Percentiles rank a stretch among this genome's conserved stretches.
Evolutionary conservation across 2,888 invertebrate species (phyloP).

Genomic region (Conistra vaccinii): DNA sequence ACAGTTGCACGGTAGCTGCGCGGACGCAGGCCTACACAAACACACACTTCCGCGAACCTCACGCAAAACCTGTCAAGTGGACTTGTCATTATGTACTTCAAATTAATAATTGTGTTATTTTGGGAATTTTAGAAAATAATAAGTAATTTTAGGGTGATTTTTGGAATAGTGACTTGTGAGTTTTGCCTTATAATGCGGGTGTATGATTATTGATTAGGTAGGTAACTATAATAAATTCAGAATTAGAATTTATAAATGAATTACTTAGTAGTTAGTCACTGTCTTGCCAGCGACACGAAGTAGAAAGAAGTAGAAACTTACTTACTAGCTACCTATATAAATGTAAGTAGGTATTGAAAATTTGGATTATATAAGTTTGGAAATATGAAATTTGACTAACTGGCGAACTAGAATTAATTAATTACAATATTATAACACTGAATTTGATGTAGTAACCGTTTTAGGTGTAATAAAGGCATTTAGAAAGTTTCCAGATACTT

Average conservation of each 20-base stretch:
- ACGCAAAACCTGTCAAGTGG: slow-evolving; percentile 58
- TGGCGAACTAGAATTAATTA: too few relatives aligned
- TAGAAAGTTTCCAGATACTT: too few relatives aligned
- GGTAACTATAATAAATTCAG: background rate
- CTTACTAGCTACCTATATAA: background rate
- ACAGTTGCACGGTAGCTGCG: slow-evolving; percentile 43
- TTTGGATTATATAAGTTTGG: too few relatives aligned
- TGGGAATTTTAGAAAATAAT: slow-evolving; percentile 24
- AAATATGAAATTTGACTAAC: too few relatives aligned
- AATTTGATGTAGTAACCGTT: too few relatives aligned
- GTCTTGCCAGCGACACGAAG: too few relatives aligned
- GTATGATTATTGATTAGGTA: background rate
- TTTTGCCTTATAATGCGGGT: background rate
- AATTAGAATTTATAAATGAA: background rate
- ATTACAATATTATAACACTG: too few relatives aligned
- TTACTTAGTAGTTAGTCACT: background rate
- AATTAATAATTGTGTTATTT: slow-evolving; percentile 50
- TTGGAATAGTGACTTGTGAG: slow-evolving; percentile 34
- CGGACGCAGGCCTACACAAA: slow-evolving; percentile 60
- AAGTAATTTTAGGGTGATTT: slow-evolving; percentile 1
- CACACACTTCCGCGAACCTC: slow-evolving; percentile 59
- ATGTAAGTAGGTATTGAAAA: too few relatives aligned
- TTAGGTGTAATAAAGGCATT: too few relatives aligned
- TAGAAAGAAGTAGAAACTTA: background rate
- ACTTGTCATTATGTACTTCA: slow-evolving; percentile 65